Evolutionary conservation across 2,888 invertebrate species (phyloP), one percentile per base, ranked within the genome.

Genomic region (Cecidostiba fungosa): DNA sequence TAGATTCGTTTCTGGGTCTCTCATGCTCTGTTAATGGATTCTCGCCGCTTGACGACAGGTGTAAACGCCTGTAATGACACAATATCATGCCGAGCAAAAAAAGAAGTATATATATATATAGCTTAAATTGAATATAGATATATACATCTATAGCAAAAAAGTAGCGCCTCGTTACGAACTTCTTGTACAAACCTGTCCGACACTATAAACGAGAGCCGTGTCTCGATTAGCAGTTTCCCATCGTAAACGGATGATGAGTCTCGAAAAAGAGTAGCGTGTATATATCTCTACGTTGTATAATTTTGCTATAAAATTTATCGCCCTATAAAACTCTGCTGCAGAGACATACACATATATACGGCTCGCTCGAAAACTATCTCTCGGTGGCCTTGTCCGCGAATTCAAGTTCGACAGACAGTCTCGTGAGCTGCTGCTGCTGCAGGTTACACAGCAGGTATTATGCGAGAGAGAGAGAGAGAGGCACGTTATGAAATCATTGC

Each of bases 401-500:
- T 77, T 62, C 81, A 70, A 76, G 85, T 85, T 77, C 69, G 78
- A 78, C 19, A 70, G 72, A 50, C 43, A 62, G 69, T 69, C 32
- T 29, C 69, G 69, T 16, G 50, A 50, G 50, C 69, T 29, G 69
- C 69, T 19, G 50, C 19, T 19, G 50, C 2, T 62, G 5, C 23
- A 59, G 10, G 19, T 62, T 10, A 43, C 26, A 12, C 10, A 10
- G 10, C 62, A 2, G 62, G 72, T 23, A 72, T 72, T 72, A 36
- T 79, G 84, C 74, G 81, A 43, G 79, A 36, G 16, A 77, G 43
- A 16, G 66, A 77, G 77, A 77, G 69, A 54, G 77, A n/a, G 32
- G 32, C 39, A 47, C 78, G 81, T 86, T 81, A 86, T 84, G 84
- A 92, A 92, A 92, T 92, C 92, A 90, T 91, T 89, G 89, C 89